Percentiles rank a stretch among this genome's conserved stretches.
phyloP scores from a whole-genome alignment of 2,888 invertebrate genomes.

The Hermodice carunculata region DNA sequence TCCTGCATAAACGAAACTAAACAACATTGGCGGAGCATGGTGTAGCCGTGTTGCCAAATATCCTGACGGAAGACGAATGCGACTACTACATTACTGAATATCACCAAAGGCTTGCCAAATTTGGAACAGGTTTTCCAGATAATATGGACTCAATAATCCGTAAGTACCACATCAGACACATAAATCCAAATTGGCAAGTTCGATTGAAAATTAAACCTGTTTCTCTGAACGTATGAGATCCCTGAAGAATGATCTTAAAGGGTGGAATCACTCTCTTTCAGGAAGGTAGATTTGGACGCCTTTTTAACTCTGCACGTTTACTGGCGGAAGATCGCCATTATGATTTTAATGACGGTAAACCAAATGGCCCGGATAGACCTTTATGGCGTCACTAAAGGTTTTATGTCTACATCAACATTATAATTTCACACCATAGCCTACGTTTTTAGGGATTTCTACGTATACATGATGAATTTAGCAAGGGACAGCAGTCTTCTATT shows the following conservation, averaged over 20 bases:
- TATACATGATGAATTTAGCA: too few relatives aligned
- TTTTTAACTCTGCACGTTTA: conserved; percentile 48
- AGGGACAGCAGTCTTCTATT: too few relatives aligned
- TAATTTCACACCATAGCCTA: too few relatives aligned
- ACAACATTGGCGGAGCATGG: conserved; percentile 46
- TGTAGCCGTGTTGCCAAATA: conserved; percentile 47
- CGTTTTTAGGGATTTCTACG: too few relatives aligned
- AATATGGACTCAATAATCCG: conserved; percentile 49
- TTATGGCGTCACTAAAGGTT: too few relatives aligned
- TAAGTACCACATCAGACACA: conserved; percentile 51
- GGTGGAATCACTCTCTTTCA: too few relatives aligned
- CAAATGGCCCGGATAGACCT: conserved; percentile 25
- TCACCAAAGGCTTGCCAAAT: conserved; percentile 47
- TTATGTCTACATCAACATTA: too few relatives aligned
- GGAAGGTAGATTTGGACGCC: conserved; percentile 59
- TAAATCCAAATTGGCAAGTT: conserved; percentile 52
- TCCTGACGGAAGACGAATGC: conserved; percentile 46
- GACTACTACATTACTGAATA: conserved; percentile 43
- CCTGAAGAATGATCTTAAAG: conserved; percentile 55
- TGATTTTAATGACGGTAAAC: conserved; percentile 24
- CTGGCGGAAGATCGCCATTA: conserved; percentile 21
- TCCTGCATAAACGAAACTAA: background rate
- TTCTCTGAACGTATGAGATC: conserved; percentile 57
- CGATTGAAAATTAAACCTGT: conserved; percentile 50
- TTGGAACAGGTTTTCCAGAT: conserved; percentile 40